phyloP scores from a whole-genome alignment of 2,888 invertebrate genomes.

The Melolontha melolontha region DNA sequence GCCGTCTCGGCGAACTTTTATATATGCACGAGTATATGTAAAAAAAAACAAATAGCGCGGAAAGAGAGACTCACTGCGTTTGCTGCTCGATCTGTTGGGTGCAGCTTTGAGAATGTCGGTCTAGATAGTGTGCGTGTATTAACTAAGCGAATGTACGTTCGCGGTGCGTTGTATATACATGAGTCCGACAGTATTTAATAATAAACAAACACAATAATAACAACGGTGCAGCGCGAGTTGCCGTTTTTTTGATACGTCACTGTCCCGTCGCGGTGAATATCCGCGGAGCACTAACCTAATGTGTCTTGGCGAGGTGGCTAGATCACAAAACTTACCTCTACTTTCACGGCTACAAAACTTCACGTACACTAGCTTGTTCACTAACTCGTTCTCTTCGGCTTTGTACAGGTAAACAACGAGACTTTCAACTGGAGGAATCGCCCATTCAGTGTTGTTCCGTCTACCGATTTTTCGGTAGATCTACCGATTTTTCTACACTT shows the following conservation, averaged over 20 bases:
- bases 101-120: conserved; percentile 33
- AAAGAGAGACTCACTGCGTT: conserved; percentile 7
- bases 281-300: conserved; percentile 63
- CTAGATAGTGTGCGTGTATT: conserved; percentile 28
- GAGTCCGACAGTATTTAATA: no score
- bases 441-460: no score
- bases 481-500: no score
- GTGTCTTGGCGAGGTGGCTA: conserved; percentile 49
- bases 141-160: no score
- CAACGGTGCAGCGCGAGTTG: background rate
- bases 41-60: conserved; percentile 15
- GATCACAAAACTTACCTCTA: conserved; percentile 52
- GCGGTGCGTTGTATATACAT: no score
- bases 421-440: no score
- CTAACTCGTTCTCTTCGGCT: background rate
- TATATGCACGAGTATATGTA: background rate
- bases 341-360: conserved; percentile 52
- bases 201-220: conserved; percentile 23
- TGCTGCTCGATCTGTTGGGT: conserved; percentile 33
- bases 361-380: conserved; percentile 12
- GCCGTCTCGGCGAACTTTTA: conserved; percentile 16
- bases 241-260: conserved; percentile 27
- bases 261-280: conserved; percentile 41
- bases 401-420: no score
- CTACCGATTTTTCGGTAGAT: no score